Evolutionary conservation across 2,797 vertebrate species (phyloP).

Genomic region (Tokudaia tokunoshimensis): DNA sequence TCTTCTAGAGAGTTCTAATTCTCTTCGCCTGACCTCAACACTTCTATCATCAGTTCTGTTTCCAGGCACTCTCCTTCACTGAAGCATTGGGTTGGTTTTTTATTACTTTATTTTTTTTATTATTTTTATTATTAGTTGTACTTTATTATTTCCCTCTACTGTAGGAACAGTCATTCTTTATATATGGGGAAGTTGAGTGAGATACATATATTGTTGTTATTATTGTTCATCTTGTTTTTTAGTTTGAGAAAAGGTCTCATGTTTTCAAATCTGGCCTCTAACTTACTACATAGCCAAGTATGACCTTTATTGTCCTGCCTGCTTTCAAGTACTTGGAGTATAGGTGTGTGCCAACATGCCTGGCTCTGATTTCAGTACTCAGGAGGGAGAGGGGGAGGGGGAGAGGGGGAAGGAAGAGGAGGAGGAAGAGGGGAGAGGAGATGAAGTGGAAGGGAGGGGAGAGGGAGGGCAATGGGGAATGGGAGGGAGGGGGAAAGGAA

Average conservation of each 20-base stretch:
- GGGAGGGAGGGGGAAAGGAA: no score
- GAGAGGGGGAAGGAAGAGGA: rapidly evolving
- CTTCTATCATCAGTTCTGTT: not conserved
- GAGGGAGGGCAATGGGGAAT: no score
- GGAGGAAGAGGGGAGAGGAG: no score
- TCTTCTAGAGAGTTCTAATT: not conserved
- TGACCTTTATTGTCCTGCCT: not conserved
- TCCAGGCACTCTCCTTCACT: conserved; percentile 2
- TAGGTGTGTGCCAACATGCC: not conserved
- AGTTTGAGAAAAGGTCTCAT: not conserved
- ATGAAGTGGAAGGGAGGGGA: no score
- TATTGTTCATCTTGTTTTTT: not conserved
- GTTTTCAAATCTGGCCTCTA: not conserved
- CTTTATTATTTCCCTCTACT: conserved; percentile 2
- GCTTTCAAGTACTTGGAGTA: not conserved
- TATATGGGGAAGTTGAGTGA: not conserved
- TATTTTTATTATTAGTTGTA: not conserved
- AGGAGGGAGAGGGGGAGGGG: no score
- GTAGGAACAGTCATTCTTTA: not conserved
- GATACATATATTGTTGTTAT: not conserved
- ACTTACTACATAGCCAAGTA: not conserved
- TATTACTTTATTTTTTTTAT: not conserved
- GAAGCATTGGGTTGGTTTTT: not conserved
- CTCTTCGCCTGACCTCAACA: not conserved
- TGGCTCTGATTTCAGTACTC: not conserved